phyloP scores from a whole-genome alignment of 2,888 invertebrate species.

The Pyralis farinalis region DNA sequence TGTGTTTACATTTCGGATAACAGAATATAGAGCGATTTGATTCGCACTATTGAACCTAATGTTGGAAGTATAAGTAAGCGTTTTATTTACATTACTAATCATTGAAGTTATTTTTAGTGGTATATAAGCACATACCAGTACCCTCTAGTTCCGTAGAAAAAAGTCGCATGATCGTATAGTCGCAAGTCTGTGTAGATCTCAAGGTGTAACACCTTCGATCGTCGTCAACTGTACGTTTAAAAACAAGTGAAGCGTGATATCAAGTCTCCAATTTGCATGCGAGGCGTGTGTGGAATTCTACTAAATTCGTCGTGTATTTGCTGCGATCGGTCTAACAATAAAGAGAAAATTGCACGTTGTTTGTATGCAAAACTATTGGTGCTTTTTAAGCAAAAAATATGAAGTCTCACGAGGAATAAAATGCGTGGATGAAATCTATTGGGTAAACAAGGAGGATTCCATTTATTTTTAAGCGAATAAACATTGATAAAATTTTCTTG shows the following conservation, averaged over 20 bases:
- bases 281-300: not conserved
- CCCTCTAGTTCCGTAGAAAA: too few relatives aligned
- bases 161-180: not conserved
- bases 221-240: not conserved
- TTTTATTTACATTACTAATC: too few relatives aligned
- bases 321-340: slow-evolving; percentile 5
- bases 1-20: too few relatives aligned
- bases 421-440: not conserved
- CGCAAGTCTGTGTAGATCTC: not conserved
- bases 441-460: too few relatives aligned
- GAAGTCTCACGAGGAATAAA: not conserved
- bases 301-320: not conserved
- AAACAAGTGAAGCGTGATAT: not conserved
- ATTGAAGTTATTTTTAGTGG: too few relatives aligned
- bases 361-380: slow-evolving; percentile 8
- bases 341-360: slow-evolving; percentile 7
- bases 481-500: too few relatives aligned
- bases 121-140: too few relatives aligned
- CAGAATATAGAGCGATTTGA: too few relatives aligned
- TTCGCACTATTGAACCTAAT: too few relatives aligned
- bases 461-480: too few relatives aligned
- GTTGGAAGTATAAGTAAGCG: too few relatives aligned
- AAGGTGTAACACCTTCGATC: not conserved
- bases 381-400: slow-evolving; percentile 8
- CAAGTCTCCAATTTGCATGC: not conserved